Percentiles rank a stretch among this genome's conserved stretches.
Conservation (phyloP, 1,140 invertebrate genomes). For the Achatina immaculata region DNA sequence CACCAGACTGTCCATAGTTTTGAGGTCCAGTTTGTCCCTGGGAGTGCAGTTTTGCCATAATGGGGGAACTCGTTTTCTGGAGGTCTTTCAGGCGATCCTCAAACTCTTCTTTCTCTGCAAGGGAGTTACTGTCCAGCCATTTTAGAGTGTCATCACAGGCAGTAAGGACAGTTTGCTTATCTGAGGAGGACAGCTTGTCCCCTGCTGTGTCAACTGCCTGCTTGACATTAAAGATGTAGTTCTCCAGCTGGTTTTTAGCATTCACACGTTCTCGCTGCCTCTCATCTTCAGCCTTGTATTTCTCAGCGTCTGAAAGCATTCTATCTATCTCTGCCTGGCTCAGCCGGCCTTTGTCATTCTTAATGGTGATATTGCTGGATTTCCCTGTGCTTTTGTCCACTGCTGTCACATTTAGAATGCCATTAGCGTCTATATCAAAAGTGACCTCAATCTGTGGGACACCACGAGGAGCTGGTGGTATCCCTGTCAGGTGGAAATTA, state of each 20-base stretch:
- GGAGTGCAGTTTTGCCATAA: constrained; percentile 73
- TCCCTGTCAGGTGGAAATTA: constrained; percentile 78
- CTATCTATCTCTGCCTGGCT: constrained; percentile 96
- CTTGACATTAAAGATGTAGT: constrained; percentile 86
- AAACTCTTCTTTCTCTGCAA: constrained; percentile 67
- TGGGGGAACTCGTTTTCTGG: constrained; percentile 68
- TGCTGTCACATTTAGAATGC: constrained; percentile 73
- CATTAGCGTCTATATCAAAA: constrained; percentile 7
- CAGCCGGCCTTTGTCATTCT: constrained; percentile 90
- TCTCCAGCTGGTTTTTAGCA: constrained; percentile 79
- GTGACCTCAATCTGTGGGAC: constrained; percentile 5
- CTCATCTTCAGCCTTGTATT: constrained; percentile 88
- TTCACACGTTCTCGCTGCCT: constrained; percentile 86
- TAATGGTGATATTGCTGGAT: constrained; percentile 88
- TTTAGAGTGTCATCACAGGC: constrained; percentile 69
- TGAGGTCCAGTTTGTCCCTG: neutral
- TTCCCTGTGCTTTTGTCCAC: constrained; percentile 80
- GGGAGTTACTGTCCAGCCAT: constrained; percentile 93
- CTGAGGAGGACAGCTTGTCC: constrained; percentile 76
- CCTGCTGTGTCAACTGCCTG: constrained; percentile 82
- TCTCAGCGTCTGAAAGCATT: constrained; percentile 97
- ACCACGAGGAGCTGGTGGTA: neutral
- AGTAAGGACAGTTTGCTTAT: constrained; percentile 76
- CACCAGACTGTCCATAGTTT: no score
- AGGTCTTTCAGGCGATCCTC: constrained; percentile 64